Evolutionary conservation across 2,797 vertebrate genomes (phyloP), one percentile per base, ranked within the genome.

Genomic region (Champsocephalus gunnari): DNA sequence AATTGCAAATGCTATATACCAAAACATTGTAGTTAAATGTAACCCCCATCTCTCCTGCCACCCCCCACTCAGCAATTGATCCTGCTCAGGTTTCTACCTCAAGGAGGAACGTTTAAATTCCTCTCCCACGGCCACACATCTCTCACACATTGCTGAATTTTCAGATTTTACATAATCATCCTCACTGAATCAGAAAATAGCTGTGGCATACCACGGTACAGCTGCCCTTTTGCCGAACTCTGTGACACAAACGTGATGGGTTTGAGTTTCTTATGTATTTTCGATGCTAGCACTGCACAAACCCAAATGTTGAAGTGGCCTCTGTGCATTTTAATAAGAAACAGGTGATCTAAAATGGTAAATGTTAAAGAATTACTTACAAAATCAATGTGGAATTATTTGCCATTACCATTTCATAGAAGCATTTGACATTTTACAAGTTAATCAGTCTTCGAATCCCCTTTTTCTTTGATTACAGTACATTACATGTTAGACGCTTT

Each of bases 161-260:
- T 77, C 63, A 64, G 43, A 67, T 86, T 80, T 63, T 64, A 53
- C 82, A 75, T 61, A 69, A 75, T 71, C 62, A 5, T 53, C 82
- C 17, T 79, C 84, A 71, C 17, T 79, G 76, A 28, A 47, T 82
- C 82, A 77, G 77, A 80, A 87, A 83, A 82, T 80, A 88, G 65
- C 84, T 19, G 67, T 2, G 44, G 57, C 62, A 11, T 41, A 51
- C 88, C 87, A 75, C 67, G 59, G 64, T 67, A 57, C 62, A 34
- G 67, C 34, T 8, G 73, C 82, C 80, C 84, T 82, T 83, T 60
- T 0, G 62, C 38, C 21, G 43, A 84, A 81, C 69, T 69, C 10
- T 11, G 50, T 51, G 60, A 62, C 66, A 67, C 38, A 19, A 58
- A 66, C 19, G 50, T 32, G 41, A 74, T 28, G 32, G 19, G 44